These are phyloP conservation scores for Acinonyx jubatus DNA, from an alignment of 2,113 vertebrate species.

Conservation along the genomic window DNA sequence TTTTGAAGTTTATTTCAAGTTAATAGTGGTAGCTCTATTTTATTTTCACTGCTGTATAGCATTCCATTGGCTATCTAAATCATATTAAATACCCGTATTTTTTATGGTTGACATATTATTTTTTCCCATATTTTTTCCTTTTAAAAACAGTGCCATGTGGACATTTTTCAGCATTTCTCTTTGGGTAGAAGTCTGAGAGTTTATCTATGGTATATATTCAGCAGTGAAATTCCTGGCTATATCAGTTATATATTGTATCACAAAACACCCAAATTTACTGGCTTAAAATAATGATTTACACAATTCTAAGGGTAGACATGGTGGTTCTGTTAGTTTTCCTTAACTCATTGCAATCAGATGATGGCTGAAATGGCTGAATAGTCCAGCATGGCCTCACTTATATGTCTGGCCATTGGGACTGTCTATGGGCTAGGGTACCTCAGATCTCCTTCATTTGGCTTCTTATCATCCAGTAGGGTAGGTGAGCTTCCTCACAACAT, in stretches of 20 bases:
- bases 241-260: not conserved
- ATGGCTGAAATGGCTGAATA: not conserved
- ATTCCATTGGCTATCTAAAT: not conserved
- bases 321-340: not conserved
- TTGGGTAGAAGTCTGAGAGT: not conserved
- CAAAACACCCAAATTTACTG: not conserved
- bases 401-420: not conserved
- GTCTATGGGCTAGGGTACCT: not conserved
- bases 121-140: not conserved
- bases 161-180: not conserved
- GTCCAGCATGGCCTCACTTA: not conserved
- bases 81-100: not conserved
- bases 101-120: not conserved
- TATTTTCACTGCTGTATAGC: not conserved
- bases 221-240: not conserved
- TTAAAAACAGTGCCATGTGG: not conserved
- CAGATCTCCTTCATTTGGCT: not conserved
- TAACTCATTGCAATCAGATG: not conserved
- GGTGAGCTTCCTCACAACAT: not conserved
- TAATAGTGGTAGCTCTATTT: not conserved
- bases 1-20: constrained; percentile 7
- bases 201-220: not conserved
- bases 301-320: not conserved
- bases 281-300: constrained; percentile 1
- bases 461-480: not conserved